Evolutionary conservation across 2,113 vertebrate genomes (phyloP).

Genomic region (Elephantulus edwardii): DNA sequence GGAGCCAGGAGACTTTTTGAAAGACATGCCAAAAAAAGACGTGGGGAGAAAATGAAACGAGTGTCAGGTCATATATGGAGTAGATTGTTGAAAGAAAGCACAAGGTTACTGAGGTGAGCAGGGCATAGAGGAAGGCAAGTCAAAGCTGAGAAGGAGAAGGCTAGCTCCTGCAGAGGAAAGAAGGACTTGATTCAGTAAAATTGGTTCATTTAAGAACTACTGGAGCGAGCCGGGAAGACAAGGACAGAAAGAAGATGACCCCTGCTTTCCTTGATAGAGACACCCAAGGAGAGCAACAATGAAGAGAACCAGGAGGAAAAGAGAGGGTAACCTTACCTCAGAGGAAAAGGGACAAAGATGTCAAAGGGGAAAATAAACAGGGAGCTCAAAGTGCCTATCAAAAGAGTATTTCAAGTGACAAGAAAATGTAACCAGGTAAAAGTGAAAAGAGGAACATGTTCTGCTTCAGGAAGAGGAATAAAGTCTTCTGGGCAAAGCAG

Average conservation of each 20-base stretch:
- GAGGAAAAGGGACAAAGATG: neutral
- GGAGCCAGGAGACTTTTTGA: neutral
- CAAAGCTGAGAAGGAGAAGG: neutral
- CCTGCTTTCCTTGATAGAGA: neutral
- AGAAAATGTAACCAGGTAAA: neutral
- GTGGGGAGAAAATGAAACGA: neutral
- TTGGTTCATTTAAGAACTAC: neutral
- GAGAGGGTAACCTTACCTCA: neutral
- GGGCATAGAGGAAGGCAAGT: neutral
- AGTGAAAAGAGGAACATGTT: neutral
- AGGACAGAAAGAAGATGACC: neutral
- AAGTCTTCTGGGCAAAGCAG: neutral
- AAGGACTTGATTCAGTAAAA: neutral
- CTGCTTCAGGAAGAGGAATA: neutral
- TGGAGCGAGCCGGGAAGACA: neutral
- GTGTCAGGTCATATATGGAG: neutral
- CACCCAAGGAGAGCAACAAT: neutral
- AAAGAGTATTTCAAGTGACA: slow-evolving; percentile 27
- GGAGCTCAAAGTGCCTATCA: slow-evolving; percentile 10
- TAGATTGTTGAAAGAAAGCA: neutral
- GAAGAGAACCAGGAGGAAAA: neutral
- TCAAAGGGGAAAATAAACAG: neutral
- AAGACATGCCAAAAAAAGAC: neutral
- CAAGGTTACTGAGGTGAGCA: neutral
- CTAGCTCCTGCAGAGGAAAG: neutral